phyloP scores from a whole-genome alignment of 2,888 invertebrate species.

The Smittia sp. region DNA sequence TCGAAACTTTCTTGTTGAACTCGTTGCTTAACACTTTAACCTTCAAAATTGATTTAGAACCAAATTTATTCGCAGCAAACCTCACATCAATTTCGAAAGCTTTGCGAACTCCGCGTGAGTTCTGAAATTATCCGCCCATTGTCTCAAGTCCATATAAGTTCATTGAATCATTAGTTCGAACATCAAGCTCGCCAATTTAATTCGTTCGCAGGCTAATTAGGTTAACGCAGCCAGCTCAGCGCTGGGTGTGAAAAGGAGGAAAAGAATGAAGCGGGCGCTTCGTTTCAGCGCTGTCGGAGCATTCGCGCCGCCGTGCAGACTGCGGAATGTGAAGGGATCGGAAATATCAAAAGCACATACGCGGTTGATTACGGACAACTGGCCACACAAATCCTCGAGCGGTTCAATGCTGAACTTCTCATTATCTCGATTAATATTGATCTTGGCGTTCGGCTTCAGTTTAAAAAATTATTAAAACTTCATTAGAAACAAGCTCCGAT shows the following conservation, averaged over 20 bases:
- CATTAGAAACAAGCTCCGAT: neutral
- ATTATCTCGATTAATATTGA: neutral
- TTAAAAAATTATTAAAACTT: slow-evolving; percentile 2
- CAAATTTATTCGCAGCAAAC: too few species aligned
- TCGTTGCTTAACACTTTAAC: too few species aligned
- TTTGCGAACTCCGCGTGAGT: neutral
- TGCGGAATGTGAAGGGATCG: too few species aligned
- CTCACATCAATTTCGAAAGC: too few species aligned
- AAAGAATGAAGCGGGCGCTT: neutral
- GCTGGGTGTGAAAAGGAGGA: slow-evolving; percentile 4
- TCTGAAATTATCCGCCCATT: neutral
- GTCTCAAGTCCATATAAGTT: neutral
- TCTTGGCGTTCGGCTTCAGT: neutral
- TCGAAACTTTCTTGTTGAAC: too few species aligned
- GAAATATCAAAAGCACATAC: too few species aligned
- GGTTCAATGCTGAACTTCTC: neutral
- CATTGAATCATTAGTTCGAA: neutral
- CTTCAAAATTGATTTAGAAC: too few species aligned
- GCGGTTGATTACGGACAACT: too few species aligned
- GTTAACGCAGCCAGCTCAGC: neutral
- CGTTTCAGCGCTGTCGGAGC: too few species aligned
- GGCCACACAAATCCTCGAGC: neutral
- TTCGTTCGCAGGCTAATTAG: neutral
- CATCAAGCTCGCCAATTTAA: neutral
- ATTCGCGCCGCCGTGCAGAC: too few species aligned